phyloP scores from a whole-genome alignment of 2,797 vertebrate genomes.

The Gymnodraco acuticeps region DNA sequence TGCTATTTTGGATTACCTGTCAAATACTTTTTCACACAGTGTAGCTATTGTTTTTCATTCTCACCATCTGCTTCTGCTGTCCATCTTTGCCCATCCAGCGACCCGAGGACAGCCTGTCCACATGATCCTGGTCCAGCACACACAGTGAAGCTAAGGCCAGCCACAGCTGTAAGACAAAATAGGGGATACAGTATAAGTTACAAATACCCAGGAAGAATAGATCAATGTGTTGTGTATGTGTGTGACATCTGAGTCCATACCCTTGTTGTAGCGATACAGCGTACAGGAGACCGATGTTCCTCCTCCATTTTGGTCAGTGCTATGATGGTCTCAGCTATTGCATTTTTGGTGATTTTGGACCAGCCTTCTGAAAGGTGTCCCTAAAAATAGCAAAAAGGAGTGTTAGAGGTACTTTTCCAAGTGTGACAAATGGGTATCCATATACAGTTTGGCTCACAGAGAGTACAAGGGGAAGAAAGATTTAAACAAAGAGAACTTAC shows the following conservation, averaged over 20 bases:
- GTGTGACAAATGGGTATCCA: not conserved
- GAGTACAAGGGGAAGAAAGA: not conserved
- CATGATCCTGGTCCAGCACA: slow-evolving; percentile 98
- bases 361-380: slow-evolving; percentile 98
- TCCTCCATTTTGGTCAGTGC: slow-evolving; percentile 99
- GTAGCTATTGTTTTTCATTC: slow-evolving; percentile 7
- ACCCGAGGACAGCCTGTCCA: slow-evolving; percentile 96
- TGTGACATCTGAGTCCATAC: slow-evolving; percentile 74
- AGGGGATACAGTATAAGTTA: not conserved
- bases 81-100: slow-evolving; percentile 99
- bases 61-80: slow-evolving; percentile 99
- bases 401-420: not conserved
- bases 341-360: slow-evolving; percentile 99
- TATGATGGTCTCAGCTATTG: slow-evolving; percentile 99
- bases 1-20: slow-evolving; percentile 4
- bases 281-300: slow-evolving; percentile 95
- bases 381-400: slow-evolving; percentile 72
- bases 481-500: slow-evolving; percentile 82
- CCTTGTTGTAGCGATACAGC: slow-evolving; percentile 97
- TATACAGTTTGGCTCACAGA: not conserved
- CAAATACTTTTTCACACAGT: not conserved
- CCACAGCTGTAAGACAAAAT: slow-evolving; percentile 88
- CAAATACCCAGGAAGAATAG: not conserved
- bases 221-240: not conserved
- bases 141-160: slow-evolving; percentile 97